A percentile compares a stretch with the other conserved stretches of the same genome.
Evolutionary conservation across 2,888 invertebrate species (phyloP).

Genomic region (Phorcus lineatus): DNA sequence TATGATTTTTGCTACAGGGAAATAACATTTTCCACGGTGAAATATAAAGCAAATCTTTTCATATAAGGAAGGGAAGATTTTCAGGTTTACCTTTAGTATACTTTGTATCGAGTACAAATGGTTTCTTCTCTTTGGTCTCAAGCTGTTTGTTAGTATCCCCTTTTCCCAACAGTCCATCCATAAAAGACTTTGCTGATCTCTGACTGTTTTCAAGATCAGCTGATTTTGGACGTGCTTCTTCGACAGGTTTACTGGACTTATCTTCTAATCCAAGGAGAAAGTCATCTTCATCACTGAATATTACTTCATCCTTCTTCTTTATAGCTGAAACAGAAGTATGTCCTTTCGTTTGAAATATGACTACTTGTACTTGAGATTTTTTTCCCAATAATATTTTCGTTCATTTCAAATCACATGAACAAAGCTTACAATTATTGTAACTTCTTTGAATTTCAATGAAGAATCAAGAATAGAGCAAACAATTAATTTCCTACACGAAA

Average conservation of each 20-base stretch:
- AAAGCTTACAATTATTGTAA: too few species aligned
- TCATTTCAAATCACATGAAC: background rate
- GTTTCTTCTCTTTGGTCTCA: conserved; percentile 60
- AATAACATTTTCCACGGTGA: too few species aligned
- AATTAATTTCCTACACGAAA: too few species aligned
- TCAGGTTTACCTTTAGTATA: conserved; percentile 46
- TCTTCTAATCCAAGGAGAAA: conserved; percentile 61
- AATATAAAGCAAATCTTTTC: too few species aligned
- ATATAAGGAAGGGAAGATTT: background rate
- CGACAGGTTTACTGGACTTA: conserved; percentile 25
- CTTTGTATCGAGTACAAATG: conserved; percentile 69
- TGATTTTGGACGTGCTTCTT: background rate
- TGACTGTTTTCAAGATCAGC: conserved; percentile 48
- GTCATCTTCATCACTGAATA: conserved; percentile 68
- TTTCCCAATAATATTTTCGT: background rate
- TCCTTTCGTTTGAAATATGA: too few species aligned
- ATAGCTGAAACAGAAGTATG: background rate
- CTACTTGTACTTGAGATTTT: too few species aligned
- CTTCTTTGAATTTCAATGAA: too few species aligned
- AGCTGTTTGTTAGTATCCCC: conserved; percentile 55
- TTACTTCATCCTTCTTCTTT: conserved; percentile 57
- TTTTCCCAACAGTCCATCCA: conserved; percentile 68
- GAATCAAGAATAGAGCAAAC: too few species aligned
- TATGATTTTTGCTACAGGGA: too few species aligned
- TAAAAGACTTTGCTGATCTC: conserved; percentile 60